Evolutionary conservation across 2,888 invertebrate genomes (phyloP), one percentile per base, ranked within the genome.

Genomic region (Apeira syringaria): DNA sequence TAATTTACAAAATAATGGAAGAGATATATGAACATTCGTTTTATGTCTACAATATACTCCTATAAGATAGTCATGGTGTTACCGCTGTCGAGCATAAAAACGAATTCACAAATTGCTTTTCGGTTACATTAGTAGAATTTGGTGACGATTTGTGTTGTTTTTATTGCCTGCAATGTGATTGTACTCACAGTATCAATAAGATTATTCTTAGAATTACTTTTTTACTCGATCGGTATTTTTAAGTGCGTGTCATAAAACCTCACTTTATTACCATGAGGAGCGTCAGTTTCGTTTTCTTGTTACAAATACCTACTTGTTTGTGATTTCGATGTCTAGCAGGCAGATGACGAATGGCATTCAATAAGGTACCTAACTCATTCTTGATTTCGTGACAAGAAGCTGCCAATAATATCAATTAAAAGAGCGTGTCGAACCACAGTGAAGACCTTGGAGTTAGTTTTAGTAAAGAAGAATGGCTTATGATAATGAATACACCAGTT

Each of bases 41-140:
- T 71, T 74, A 77, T 74, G 76, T 70, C 67, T 68, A 62, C 46
- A 42, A 33, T 35, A 52, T 64, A 61, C 47, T 55, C 55, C 50
- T 66, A 61, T 50, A 61, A 53, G 53, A 55, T 61, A 65, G 64
- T 71, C 67, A 74, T 75, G 72, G 74, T 74, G 68, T 74, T 66
- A 55, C 67, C 56, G 42, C 50, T 55, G 45, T 61, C 52, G 64
- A 72, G 73, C 76, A 77, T 74, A 73, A 72, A 70, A 67, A 68
- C 68, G 68, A 74, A 66, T 62, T 64, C 62, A 66, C 9, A 53
- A 59, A 57, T 59, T 42, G 53, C 53, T 62, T 55, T 61, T 50
- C 15, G 15, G 11, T 17, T 20, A 33, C 57, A 63, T 63, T 58
- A 42, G 56, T 73, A 61, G 50, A 37, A 58, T 62, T 70, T 70